Conservation (phyloP, 2,888 invertebrate genomes). For the Phymatocera aterrima region DNA sequence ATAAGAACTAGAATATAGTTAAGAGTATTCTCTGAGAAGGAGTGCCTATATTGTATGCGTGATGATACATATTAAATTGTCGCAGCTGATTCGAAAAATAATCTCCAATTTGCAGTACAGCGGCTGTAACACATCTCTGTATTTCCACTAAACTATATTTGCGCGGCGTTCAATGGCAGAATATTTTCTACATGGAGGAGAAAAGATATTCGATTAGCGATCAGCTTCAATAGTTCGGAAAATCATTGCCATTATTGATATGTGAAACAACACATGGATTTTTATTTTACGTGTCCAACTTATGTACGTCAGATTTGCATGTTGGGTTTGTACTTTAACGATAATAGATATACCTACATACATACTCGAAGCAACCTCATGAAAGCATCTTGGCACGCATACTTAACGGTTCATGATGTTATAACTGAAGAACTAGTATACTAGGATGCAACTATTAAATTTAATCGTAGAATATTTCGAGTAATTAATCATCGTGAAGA, state of each 20-base stretch:
- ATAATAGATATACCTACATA: neutral
- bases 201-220: neutral
- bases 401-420: neutral
- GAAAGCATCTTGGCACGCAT: neutral
- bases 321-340: neutral
- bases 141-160: neutral
- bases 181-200: neutral
- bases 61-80: neutral
- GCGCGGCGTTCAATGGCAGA: neutral
- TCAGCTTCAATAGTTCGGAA: neutral
- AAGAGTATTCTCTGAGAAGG: neutral
- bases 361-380: neutral
- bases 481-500: neutral
- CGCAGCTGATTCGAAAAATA: neutral
- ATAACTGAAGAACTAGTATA: neutral
- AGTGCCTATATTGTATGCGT: neutral
- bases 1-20: neutral
- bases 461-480: neutral
- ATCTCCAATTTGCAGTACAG: too few species aligned
- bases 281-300: neutral
- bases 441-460: neutral
- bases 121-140: neutral
- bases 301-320: slow-evolving; percentile 5
- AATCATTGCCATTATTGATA: neutral
- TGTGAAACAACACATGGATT: neutral